These are phyloP conservation scores for Myoxocephalus aenaeus DNA, from an alignment of 2,797 vertebrate species.

Conservation along the genomic window DNA sequence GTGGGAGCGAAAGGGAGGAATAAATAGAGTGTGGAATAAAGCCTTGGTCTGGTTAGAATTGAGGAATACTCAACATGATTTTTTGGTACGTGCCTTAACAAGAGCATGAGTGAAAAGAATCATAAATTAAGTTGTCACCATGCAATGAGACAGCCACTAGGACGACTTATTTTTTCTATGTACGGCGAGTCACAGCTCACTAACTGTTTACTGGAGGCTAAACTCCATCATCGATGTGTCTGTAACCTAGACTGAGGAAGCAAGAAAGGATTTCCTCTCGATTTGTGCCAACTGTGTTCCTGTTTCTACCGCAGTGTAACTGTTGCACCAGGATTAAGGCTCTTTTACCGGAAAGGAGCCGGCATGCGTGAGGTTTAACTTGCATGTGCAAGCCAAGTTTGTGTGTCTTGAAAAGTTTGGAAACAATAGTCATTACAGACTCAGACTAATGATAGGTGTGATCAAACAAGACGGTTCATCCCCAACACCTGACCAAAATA, in stretches of 20 bases:
- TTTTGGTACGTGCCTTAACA: conserved; percentile 39
- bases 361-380: conserved; percentile 73
- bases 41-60: conserved; percentile 45
- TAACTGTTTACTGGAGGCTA: conserved; percentile 35
- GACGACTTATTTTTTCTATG: conserved; percentile 41
- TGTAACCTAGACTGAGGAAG: conserved; percentile 58
- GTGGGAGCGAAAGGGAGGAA: conserved; percentile 60
- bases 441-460: conserved; percentile 22
- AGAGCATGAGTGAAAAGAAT: conserved; percentile 41
- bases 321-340: conserved; percentile 78
- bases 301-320: conserved; percentile 68
- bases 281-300: conserved; percentile 75
- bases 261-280: conserved; percentile 68
- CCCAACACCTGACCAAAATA: background rate
- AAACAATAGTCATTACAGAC: conserved; percentile 33
- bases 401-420: conserved; percentile 41
- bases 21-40: conserved; percentile 70
- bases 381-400: conserved; percentile 61
- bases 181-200: conserved; percentile 38
- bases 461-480: conserved; percentile 5
- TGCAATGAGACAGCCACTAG: conserved; percentile 22
- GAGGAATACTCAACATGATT: conserved; percentile 46
- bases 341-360: conserved; percentile 66
- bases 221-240: conserved; percentile 47
- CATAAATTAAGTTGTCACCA: conserved; percentile 57